Evolutionary conservation across 2,797 vertebrate genomes (phyloP).

Genomic region (Schizopygopsis malacanthus): DNA sequence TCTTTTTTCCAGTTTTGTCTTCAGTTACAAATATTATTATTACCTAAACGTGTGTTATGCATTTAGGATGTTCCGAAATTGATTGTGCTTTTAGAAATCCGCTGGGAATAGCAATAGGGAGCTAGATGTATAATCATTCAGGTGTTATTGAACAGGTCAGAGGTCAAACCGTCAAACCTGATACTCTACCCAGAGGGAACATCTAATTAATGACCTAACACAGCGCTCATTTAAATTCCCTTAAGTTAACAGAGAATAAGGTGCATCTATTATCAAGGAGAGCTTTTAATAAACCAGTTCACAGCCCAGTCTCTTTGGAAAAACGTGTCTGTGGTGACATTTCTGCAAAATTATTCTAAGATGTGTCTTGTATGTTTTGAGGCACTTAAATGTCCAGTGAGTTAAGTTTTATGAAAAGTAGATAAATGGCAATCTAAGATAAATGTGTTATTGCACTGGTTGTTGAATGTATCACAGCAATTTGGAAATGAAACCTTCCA

Average conservation of each 20-base stretch:
- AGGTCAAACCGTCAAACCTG: slow-evolving; percentile 52
- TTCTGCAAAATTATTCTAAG: too few species aligned
- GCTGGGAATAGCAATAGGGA: slow-evolving; percentile 26
- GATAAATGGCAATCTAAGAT: not conserved
- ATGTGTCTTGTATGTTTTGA: too few species aligned
- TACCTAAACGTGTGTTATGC: not conserved
- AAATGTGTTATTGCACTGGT: not conserved
- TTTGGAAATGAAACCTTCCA: not conserved
- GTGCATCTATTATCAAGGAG: slow-evolving; percentile 2
- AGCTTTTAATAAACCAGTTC: slow-evolving; percentile 27
- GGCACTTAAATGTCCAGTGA: too few species aligned
- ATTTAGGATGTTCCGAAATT: slow-evolving; percentile 33
- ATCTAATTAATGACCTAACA: slow-evolving; percentile 51
- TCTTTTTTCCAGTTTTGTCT: not conserved
- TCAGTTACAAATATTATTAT: not conserved
- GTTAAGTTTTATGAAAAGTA: not conserved
- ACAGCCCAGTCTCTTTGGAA: not conserved
- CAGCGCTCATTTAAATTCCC: slow-evolving; percentile 22
- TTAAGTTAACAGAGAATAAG: slow-evolving; percentile 10
- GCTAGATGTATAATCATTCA: slow-evolving; percentile 50
- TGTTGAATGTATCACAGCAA: not conserved
- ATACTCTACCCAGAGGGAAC: slow-evolving; percentile 24
- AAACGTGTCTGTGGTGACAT: not conserved
- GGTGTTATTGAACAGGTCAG: slow-evolving; percentile 51
- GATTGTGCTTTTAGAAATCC: slow-evolving; percentile 32